phyloP scores from a whole-genome alignment of 1,140 invertebrate genomes.

The Aphis gossypii region DNA sequence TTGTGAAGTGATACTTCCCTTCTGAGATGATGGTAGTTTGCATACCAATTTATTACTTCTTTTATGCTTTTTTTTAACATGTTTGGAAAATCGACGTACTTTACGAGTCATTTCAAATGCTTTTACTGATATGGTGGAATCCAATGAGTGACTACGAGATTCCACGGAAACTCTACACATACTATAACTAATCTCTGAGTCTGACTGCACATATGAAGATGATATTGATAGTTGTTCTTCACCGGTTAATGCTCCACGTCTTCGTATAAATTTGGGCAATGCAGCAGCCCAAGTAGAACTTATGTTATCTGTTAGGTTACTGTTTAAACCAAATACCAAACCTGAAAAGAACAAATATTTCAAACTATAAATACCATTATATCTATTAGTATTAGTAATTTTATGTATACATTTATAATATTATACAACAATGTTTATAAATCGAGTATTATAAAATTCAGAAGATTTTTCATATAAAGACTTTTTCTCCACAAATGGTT shows the following conservation, averaged over 20 bases:
- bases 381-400: neutral
- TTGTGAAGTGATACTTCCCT: slow-evolving; percentile 45
- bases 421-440: neutral
- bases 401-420: neutral
- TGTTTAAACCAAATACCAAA: slow-evolving; percentile 84
- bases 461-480: neutral
- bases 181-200: slow-evolving; percentile 79
- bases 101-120: slow-evolving; percentile 82
- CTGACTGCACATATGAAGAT: slow-evolving; percentile 70
- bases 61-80: slow-evolving; percentile 46
- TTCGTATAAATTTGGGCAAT: slow-evolving; percentile 82
- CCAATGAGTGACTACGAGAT: slow-evolving; percentile 81
- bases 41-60: slow-evolving; percentile 37
- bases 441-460: neutral
- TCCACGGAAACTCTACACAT: slow-evolving; percentile 80
- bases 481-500: neutral
- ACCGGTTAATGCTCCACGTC: slow-evolving; percentile 76
- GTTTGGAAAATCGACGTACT: slow-evolving; percentile 63
- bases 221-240: slow-evolving; percentile 69
- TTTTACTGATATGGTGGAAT: slow-evolving; percentile 84
- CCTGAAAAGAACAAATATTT: slow-evolving; percentile 63
- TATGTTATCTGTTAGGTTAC: slow-evolving; percentile 74
- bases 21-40: slow-evolving; percentile 40
- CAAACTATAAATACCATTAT: neutral
- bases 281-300: slow-evolving; percentile 88